Evolutionary conservation across 2,888 invertebrate species (phyloP), one percentile per base, ranked within the genome.

Genomic region (Dyspetes luteomarginatus): DNA sequence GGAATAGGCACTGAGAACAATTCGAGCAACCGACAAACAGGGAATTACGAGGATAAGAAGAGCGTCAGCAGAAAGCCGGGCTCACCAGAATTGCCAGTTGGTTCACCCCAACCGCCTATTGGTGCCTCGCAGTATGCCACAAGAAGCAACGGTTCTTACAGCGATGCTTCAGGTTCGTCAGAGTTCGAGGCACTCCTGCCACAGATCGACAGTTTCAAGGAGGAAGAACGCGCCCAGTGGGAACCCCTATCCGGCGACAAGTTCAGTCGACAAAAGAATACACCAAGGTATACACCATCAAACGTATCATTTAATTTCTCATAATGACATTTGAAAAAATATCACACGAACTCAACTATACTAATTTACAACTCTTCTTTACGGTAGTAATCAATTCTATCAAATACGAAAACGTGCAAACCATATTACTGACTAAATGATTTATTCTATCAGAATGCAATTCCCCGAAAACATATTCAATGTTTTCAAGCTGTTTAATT

Each of bases 131-230:
- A 89, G 78, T 91, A 92, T 90, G 90, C 92, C 90, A 86, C 93
- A 82, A 88, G 93, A 89, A 93, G 93, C 92, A 94, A 95, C 92
- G 94, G 95, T 91, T 93, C 94, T 72, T 93, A 93, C 86, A 92
- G 92, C 82, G 90, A 92, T 79, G 90, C 91, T 15, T 90, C 91
- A 24, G 89, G 89, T 43, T 90, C 91, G 9, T 91, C 91, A 43
- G 93, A 93, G 83, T 90, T 93, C 82, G 93, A 93, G 84, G 91
- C 92, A 12, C 90, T 93, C 26, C 89, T 93, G 67, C 90, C 91
- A 60, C 88, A 90, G 75, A 85, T 87, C 67, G 92, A 91, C 85
- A 91, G 91, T 78, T 92, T 92, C 82, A 93, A 93, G 77, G 93
- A 93, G 85, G 93, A 93, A 82, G 93, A 93, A 83, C 90, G 93